These are phyloP conservation scores for Perithous albicinctus DNA, from an alignment of 2,888 invertebrate genomes.

Conservation along the genomic window DNA sequence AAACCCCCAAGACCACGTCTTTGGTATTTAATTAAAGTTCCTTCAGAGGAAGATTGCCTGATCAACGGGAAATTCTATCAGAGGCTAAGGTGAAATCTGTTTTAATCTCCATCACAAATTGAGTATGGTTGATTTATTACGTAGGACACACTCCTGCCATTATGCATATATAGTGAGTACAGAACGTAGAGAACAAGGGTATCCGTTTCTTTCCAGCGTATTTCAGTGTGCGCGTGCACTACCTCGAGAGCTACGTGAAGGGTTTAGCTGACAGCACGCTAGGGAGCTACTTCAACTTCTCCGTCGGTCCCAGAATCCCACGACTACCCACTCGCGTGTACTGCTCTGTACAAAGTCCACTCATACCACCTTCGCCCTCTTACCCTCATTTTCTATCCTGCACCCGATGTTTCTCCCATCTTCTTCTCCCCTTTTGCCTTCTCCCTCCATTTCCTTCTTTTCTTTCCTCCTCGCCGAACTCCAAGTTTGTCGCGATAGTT, in stretches of 20 bases:
- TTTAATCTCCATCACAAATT: neutral
- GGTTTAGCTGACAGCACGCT: constrained; percentile 77
- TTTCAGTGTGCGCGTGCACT: constrained; percentile 44
- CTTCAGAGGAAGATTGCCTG: neutral
- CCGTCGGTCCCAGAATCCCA: constrained; percentile 61
- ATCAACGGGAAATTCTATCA: neutral
- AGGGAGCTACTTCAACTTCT: constrained; percentile 75
- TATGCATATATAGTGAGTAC: neutral
- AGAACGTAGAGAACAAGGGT: neutral
- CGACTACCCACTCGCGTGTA: constrained; percentile 54
- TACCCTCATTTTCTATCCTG: constrained; percentile 56
- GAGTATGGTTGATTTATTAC: neutral
- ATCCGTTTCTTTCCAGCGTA: constrained; percentile 49
- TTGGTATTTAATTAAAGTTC: neutral
- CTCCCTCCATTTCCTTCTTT: constrained; percentile 6
- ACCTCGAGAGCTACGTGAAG: constrained; percentile 72
- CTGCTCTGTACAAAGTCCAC: constrained; percentile 62
- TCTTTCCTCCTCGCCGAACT: constrained; percentile 50
- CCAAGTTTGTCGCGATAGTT: constrained; percentile 74
- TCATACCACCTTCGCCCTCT: constrained; percentile 50
- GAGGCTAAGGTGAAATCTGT: neutral
- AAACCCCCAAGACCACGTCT: too few species aligned
- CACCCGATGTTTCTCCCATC: constrained; percentile 23
- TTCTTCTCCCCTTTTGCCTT: neutral
- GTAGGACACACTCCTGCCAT: neutral